These are phyloP conservation scores for Phocoena phocoena DNA, from an alignment of 2,113 vertebrate genomes.

Conservation along the genomic window DNA sequence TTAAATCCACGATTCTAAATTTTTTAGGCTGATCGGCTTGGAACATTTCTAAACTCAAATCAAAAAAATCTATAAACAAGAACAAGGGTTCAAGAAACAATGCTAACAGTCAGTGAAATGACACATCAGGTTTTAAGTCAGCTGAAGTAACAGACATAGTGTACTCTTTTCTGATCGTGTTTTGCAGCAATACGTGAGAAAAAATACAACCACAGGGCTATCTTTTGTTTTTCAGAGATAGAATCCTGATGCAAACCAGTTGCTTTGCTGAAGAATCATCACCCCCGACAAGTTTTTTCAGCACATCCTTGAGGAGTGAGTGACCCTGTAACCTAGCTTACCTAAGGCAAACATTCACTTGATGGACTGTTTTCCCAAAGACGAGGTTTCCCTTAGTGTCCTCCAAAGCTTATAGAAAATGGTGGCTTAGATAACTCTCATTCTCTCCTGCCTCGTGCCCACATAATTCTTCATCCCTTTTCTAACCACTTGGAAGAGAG, in stretches of 20 bases:
- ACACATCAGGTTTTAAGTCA: constrained; percentile 73
- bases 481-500: neutral
- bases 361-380: neutral
- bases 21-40: constrained; percentile 79
- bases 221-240: constrained; percentile 63
- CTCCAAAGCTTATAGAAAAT: neutral
- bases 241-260: constrained; percentile 43
- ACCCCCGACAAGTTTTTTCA: constrained; percentile 43
- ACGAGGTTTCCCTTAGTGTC: neutral
- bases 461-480: neutral
- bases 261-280: constrained; percentile 47
- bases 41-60: constrained; percentile 72
- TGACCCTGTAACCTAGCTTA: neutral
- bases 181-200: constrained; percentile 76
- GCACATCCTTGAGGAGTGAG: constrained; percentile 49
- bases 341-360: neutral
- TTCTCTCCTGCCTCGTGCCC: neutral
- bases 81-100: constrained; percentile 75
- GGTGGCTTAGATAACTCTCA: neutral
- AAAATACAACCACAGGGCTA: constrained; percentile 71
- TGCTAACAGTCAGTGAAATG: constrained; percentile 76
- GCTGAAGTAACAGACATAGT: constrained; percentile 73
- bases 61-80: constrained; percentile 75
- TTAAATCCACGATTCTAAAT: constrained; percentile 79
- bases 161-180: constrained; percentile 60